Conservation (phyloP, 2,888 invertebrate genomes). For the Drosophila leonis region DNA sequence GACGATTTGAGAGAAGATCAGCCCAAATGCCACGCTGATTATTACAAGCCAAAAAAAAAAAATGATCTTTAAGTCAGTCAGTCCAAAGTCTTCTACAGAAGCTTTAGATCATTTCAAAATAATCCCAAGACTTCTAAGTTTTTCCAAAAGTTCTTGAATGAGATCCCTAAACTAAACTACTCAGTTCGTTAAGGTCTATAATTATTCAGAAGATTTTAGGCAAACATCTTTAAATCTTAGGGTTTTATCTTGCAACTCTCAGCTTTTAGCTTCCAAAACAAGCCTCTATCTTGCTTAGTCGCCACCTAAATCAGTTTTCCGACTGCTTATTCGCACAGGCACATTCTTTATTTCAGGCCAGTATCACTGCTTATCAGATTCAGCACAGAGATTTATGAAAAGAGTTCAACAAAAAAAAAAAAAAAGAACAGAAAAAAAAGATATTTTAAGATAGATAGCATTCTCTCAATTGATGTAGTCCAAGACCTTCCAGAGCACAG, state of each 20-base stretch:
- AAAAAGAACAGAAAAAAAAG: neutral
- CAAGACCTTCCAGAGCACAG: slow-evolving; percentile 4
- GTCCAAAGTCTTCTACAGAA: neutral
- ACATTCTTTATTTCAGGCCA: slow-evolving; percentile 19
- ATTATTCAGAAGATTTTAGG: neutral
- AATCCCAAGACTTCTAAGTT: no score
- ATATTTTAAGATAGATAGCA: neutral
- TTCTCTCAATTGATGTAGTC: neutral
- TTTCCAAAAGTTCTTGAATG: no score
- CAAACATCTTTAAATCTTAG: neutral
- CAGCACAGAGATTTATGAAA: slow-evolving; percentile 7
- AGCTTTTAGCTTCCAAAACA: neutral
- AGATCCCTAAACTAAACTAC: neutral
- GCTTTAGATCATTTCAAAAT: neutral
- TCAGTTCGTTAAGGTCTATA: neutral
- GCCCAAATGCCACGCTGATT: neutral
- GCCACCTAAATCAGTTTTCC: no score
- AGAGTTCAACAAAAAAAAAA: slow-evolving; percentile 7
- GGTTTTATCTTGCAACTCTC: neutral
- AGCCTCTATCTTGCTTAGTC: neutral
- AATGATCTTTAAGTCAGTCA: neutral
- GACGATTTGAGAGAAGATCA: slow-evolving; percentile 3
- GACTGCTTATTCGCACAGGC: neutral
- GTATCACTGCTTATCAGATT: slow-evolving; percentile 13
- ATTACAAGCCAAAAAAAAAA: neutral